phyloP scores from a whole-genome alignment of 2,888 invertebrate species.

The Zygothrica quintamaculata region DNA sequence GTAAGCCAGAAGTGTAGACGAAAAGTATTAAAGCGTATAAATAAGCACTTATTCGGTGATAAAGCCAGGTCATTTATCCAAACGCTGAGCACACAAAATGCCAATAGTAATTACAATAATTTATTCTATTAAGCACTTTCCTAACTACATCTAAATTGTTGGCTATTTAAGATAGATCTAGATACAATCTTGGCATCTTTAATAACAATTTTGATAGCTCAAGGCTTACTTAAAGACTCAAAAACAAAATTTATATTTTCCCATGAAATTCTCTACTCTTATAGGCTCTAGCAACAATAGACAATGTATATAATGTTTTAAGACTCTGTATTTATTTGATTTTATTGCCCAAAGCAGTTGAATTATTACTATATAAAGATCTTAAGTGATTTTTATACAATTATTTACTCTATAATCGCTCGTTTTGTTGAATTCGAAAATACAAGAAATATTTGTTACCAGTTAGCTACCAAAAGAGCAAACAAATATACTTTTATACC shows the following conservation, averaged over 20 bases:
- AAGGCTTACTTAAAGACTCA: too few species aligned
- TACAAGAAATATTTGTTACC: too few species aligned
- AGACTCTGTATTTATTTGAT: conserved; percentile 19
- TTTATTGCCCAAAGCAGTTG: conserved; percentile 16
- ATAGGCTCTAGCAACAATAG: too few species aligned
- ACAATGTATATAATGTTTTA: too few species aligned
- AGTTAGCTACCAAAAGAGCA: too few species aligned
- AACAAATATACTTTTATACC: too few species aligned
- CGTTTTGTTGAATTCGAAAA: too few species aligned
- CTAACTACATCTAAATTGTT: neutral
- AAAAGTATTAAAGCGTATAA: conserved; percentile 55
- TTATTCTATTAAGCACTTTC: conserved; percentile 55
- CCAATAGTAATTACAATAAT: conserved; percentile 60
- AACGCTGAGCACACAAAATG: conserved; percentile 25
- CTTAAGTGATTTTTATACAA: too few species aligned
- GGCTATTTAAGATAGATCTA: conserved; percentile 10
- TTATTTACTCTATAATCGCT: too few species aligned
- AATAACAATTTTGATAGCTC: neutral
- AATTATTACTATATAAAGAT: conserved; percentile 5
- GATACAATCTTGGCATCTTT: neutral
- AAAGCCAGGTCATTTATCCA: conserved; percentile 53
- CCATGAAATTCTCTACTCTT: too few species aligned
- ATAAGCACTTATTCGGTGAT: conserved; percentile 60
- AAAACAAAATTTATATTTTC: too few species aligned
- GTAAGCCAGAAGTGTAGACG: neutral